phyloP scores from a whole-genome alignment of 1,140 invertebrate genomes.

The Drosophila saltans region DNA sequence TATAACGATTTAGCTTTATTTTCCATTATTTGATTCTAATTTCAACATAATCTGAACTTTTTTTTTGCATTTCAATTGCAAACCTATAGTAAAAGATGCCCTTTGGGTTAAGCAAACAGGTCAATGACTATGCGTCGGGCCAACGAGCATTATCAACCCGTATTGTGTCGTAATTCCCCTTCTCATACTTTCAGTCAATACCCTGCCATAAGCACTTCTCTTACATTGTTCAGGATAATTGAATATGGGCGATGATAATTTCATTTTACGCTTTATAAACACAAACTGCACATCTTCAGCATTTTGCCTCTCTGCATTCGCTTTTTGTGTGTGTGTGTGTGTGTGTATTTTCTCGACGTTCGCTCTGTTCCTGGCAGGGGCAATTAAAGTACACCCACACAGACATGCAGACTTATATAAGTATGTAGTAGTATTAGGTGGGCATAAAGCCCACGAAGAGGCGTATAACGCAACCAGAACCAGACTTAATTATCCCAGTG shows the following conservation, averaged over 20 bases:
- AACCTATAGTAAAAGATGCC: background rate
- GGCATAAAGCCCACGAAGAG: conserved; percentile 8
- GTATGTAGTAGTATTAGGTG: background rate
- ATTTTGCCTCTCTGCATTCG: conserved; percentile 14
- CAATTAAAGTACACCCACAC: conserved; percentile 61
- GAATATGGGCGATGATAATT: conserved; percentile 75
- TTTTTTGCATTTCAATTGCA: background rate
- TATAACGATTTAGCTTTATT: no score
- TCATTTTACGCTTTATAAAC: conserved; percentile 73
- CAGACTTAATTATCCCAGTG: conserved; percentile 38
- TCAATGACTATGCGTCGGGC: background rate
- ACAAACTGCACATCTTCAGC: conserved; percentile 59
- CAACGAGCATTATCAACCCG: background rate
- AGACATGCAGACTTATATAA: background rate
- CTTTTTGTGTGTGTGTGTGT: background rate
- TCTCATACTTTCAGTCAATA: background rate
- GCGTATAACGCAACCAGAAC: conserved; percentile 6
- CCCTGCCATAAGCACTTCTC: background rate
- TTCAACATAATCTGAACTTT: no score
- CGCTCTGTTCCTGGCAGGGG: conserved; percentile 13
- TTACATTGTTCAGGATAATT: conserved; percentile 52
- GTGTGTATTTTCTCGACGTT: background rate
- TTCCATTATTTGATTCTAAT: no score
- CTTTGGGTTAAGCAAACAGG: conserved; percentile 3
- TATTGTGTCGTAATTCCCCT: background rate